Evolutionary conservation across 2,888 invertebrate genomes (phyloP).

Genomic region (Lycia hirtaria): DNA sequence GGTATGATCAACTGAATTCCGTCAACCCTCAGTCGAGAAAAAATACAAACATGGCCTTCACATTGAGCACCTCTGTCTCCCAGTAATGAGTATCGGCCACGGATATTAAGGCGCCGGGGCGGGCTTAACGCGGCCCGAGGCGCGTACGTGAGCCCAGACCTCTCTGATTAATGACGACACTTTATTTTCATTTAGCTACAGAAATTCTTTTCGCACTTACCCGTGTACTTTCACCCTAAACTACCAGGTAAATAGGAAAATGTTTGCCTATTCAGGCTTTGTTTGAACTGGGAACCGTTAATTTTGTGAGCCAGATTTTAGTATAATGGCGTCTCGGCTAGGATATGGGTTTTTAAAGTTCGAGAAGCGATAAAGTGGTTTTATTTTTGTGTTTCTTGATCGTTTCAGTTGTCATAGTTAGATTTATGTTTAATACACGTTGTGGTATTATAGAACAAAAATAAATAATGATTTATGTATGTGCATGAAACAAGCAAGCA

Average conservation of each 20-base stretch:
- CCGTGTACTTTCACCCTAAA: conserved; percentile 7
- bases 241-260: not conserved
- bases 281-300: not conserved
- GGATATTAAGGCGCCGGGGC: conserved; percentile 45
- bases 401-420: no score
- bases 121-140: conserved; percentile 42
- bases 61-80: conserved; percentile 27
- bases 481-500: no score
- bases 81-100: conserved; percentile 47
- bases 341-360: no score
- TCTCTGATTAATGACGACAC: conserved; percentile 68
- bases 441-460: no score
- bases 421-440: no score
- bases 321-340: not conserved
- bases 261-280: not conserved
- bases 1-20: no score
- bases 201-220: conserved; percentile 43
- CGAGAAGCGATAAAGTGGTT: no score
- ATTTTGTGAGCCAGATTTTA: not conserved
- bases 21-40: not conserved
- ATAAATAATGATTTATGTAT: no score
- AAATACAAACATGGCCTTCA: conserved; percentile 1
- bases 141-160: conserved; percentile 55
- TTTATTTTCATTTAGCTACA: conserved; percentile 65
- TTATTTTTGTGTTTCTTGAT: no score